Base-by-base conservation (phyloP, 1,140 invertebrate species). In the Drosophila melanogaster region DNA sequence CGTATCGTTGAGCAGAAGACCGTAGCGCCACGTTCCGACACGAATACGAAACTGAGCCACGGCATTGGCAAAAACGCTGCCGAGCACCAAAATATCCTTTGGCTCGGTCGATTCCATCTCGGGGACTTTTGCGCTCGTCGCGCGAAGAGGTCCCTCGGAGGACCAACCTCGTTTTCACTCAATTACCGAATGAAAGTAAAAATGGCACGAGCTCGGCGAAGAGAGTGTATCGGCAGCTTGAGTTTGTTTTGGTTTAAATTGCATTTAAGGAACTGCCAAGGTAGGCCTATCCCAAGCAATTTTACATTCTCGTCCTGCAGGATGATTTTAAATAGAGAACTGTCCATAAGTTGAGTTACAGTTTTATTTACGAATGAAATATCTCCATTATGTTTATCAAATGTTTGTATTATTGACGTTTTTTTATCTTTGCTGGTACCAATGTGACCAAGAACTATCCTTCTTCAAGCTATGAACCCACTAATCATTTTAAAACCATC, bases 41-140 rank as follows among this genome's bases (percentile, higher is more conserved):
- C 90, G 86, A 91, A 91, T 91, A 90, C 84, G 84, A 91, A 91
- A 91, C 90, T 91, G 90, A 91, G 90, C 86, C 71, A 58, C 61
- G 77, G 60, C 46, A 73, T 60, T 89, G 60, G 76, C 85, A 87
- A 87, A 84, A 87, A 74, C 58, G 61, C 19, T 71, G 54, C 87
- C 84, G 84, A 87, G 47, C 51, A 51, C 70, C 77, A 76, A 84
- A 89, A 89, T 75, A 22, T 89, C 80, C 85, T 83, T 54, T 70
- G 66, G 72, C 80, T 72, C 70, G 75, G 74, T 78, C 75, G 75
- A 77, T 78, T 69, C 46, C 66, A 64, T 24, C 38, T 77, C 76
- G 76, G 73, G 72, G 70, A 75, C 12, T 51, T 74, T 74, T 75
- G n/a, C 11, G 71, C 69, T 74, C 73, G 79, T 47, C 49, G 19